Conservation (phyloP, 2,888 invertebrate species). For the Acrobasis repandana region DNA sequence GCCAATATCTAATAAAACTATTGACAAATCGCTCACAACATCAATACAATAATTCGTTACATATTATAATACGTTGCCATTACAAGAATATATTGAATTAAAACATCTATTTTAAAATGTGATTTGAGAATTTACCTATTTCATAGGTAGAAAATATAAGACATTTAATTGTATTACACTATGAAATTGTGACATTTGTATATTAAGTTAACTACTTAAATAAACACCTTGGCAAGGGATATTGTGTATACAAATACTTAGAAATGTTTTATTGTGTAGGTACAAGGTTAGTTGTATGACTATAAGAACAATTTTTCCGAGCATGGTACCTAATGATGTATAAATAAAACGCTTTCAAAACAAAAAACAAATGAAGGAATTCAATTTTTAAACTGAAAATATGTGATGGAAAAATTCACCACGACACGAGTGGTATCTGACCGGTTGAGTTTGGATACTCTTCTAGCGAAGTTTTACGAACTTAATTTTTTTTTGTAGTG, state of each 20-base stretch:
- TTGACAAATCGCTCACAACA: constrained; percentile 4
- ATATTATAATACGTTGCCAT: not conserved
- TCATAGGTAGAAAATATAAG: constrained; percentile 10
- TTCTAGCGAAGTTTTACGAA: too few species aligned
- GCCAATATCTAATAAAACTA: constrained; percentile 8
- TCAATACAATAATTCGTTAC: constrained; percentile 12
- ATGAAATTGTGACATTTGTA: constrained; percentile 19
- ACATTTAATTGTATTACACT: too few species aligned
- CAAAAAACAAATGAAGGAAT: too few species aligned
- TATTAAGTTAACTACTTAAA: constrained; percentile 13
- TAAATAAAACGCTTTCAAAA: too few species aligned
- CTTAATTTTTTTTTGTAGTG: too few species aligned
- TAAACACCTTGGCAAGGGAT: constrained; percentile 9
- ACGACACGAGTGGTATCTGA: too few species aligned
- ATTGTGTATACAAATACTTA: not conserved
- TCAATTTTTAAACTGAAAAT: too few species aligned
- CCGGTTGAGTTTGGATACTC: too few species aligned
- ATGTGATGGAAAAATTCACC: too few species aligned
- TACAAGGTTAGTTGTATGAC: too few species aligned
- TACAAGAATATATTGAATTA: not conserved
- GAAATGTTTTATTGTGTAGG: not conserved
- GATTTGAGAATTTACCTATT: not conserved
- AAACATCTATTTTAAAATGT: not conserved
- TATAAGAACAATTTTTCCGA: too few species aligned
- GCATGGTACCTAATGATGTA: too few species aligned